Evolutionary conservation across 2,113 vertebrate species (phyloP).

Genomic region (Etheostoma spectabile): DNA sequence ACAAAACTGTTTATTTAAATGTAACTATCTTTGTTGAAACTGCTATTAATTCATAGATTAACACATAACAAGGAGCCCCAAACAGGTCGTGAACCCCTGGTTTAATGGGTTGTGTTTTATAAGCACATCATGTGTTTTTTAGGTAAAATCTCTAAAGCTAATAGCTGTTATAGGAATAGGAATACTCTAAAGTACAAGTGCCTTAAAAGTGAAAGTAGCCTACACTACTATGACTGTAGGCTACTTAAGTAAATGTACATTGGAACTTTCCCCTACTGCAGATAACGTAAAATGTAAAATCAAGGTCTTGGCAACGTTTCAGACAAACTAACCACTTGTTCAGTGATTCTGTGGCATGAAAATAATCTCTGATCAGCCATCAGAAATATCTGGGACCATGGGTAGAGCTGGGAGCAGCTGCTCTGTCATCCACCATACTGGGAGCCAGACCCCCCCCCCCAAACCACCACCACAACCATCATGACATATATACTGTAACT

Average conservation of each 20-base stretch:
- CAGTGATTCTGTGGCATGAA: background rate
- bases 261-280: too few relatives aligned
- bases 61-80: background rate
- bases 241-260: background rate
- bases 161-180: background rate
- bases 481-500: slow-evolving; percentile 32
- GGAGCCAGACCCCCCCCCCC: background rate
- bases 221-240: background rate
- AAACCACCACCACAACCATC: background rate
- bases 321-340: slow-evolving; percentile 2
- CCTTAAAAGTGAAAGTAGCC: background rate
- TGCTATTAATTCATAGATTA: background rate
- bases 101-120: background rate
- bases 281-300: background rate
- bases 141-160: background rate
- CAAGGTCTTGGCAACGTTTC: background rate
- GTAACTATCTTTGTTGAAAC: background rate
- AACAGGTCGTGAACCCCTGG: background rate
- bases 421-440: slow-evolving; percentile 23
- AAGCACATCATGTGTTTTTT: too few relatives aligned
- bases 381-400: slow-evolving; percentile 50
- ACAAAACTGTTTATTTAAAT: background rate
- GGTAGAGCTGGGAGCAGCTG: slow-evolving; percentile 52
- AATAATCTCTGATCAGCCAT: slow-evolving; percentile 46
- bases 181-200: background rate